Evolutionary conservation across 2,888 invertebrate genomes (phyloP), one percentile per base, ranked within the genome.

Genomic region (Volucella zonaria): DNA sequence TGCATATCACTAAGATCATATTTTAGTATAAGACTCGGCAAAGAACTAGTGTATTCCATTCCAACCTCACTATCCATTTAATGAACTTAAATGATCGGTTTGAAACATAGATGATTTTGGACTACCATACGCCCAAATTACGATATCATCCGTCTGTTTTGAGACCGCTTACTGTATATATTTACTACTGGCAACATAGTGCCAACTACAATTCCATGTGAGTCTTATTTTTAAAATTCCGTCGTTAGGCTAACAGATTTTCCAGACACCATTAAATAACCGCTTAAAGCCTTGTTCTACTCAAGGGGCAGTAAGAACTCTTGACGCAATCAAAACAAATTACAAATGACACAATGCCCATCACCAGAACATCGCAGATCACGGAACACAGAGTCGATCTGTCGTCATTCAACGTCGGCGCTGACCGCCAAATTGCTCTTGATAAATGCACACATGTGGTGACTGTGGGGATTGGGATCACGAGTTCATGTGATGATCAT

Each of bases 401-500:
- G 56, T 31, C 56, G 56, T 15, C 45, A 64, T 51, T 40, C 15
- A 15, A 18, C 11, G 49, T 47, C 43, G 23, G 74, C 58, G 45
- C n/a, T 51, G 58, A 59, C 45, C 45, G 51, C 42, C n/a, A 42
- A 70, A 64, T 64, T 70, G 56, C 49, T 64, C 62, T 70, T 56
- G 31, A 54, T 68, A 54, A 61, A 64, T 64, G 54, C 38, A 64
- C 54, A 64, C 64, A 66, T 31, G 77, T 12, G 56, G 56, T n/a
- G 75, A 14, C 40, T 31, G 31, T 31, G 3, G 31, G 6, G 4
- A 31, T 6, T 31, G 80, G 42, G 80, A 80, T 68, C 80, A 80
- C 75, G 80, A 80, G 80, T 75, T 75, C 74, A 80, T 75, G 61
- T 75, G 67, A 75, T 80, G 75, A 80, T 80, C 80, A 42, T 58